Evolutionary conservation across 2,888 invertebrate genomes (phyloP).

Genomic region (Callyntrura sp.): DNA sequence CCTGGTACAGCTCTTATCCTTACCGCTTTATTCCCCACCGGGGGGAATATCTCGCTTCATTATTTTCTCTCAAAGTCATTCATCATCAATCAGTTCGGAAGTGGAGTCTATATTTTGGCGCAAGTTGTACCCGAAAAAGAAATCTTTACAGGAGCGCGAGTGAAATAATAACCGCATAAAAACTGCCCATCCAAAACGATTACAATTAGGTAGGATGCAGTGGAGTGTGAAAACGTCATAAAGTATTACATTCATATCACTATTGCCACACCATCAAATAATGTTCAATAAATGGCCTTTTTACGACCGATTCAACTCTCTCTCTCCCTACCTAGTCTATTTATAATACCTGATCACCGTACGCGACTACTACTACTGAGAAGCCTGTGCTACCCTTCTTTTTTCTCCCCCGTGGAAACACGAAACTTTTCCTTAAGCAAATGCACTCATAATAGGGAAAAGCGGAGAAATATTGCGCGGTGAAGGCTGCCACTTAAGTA

Average conservation of each 20-base stretch:
- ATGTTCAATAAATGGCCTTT: background rate
- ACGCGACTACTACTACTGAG: background rate
- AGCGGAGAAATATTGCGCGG: too few relatives aligned
- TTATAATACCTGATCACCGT: background rate
- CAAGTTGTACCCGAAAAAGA: background rate
- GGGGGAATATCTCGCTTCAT: too few relatives aligned
- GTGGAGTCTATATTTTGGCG: background rate
- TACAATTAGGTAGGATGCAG: too few relatives aligned
- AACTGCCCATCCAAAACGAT: too few relatives aligned
- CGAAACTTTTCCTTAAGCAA: background rate
- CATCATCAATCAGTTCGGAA: background rate
- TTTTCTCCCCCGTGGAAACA: background rate
- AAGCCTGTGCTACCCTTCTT: background rate
- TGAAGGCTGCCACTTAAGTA: too few relatives aligned
- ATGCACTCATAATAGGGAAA: too few relatives aligned
- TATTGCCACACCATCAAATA: too few relatives aligned
- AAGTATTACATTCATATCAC: background rate
- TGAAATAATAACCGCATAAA: background rate
- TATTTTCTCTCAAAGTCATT: background rate
- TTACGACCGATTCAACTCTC: slow-evolving; percentile 25
- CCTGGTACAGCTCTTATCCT: background rate
- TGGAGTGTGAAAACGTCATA: background rate
- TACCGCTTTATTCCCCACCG: background rate
- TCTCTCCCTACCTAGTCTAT: slow-evolving; percentile 35
- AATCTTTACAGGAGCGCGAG: background rate